Conservation (phyloP, 2,113 vertebrate genomes). For the Choloepus hoffmanni region DNA sequence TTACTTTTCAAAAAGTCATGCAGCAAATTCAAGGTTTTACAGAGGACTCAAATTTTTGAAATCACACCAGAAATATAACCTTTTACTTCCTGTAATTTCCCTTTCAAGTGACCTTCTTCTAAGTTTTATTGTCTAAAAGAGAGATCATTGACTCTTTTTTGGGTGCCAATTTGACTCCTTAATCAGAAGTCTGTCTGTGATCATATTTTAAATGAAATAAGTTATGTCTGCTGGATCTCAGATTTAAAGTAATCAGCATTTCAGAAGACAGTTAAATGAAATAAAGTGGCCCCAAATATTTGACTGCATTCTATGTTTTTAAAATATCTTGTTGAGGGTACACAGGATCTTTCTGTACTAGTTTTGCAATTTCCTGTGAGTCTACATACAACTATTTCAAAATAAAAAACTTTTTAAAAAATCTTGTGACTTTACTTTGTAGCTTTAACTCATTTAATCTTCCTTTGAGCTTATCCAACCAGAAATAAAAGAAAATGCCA, state of each 20-base stretch:
- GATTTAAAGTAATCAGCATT: slow-evolving; percentile 36
- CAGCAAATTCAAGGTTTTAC: not conserved
- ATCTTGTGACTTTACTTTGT: not conserved
- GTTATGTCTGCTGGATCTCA: not conserved
- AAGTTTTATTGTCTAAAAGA: not conserved
- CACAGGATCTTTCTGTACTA: not conserved
- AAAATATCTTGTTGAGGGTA: not conserved
- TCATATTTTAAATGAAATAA: not conserved
- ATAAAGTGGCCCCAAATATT: slow-evolving; percentile 18
- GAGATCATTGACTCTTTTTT: not conserved
- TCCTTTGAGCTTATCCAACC: not conserved
- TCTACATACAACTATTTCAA: slow-evolving; percentile 36
- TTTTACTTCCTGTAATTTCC: not conserved
- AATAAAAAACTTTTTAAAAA: not conserved
- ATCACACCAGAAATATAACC: not conserved
- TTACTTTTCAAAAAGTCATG: not conserved
- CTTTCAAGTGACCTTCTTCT: not conserved
- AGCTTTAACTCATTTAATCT: not conserved
- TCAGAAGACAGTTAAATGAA: slow-evolving; percentile 31
- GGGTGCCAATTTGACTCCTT: not conserved
- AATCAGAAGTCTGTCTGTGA: slow-evolving; percentile 20
- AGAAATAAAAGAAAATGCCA: slow-evolving; percentile 36
- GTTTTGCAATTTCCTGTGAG: not conserved
- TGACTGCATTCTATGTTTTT: slow-evolving; percentile 18
- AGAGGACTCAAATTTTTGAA: not conserved